These are phyloP conservation scores for Syngnathus rostellatus DNA, from an alignment of 2,797 vertebrate genomes.

Conservation along the genomic window DNA sequence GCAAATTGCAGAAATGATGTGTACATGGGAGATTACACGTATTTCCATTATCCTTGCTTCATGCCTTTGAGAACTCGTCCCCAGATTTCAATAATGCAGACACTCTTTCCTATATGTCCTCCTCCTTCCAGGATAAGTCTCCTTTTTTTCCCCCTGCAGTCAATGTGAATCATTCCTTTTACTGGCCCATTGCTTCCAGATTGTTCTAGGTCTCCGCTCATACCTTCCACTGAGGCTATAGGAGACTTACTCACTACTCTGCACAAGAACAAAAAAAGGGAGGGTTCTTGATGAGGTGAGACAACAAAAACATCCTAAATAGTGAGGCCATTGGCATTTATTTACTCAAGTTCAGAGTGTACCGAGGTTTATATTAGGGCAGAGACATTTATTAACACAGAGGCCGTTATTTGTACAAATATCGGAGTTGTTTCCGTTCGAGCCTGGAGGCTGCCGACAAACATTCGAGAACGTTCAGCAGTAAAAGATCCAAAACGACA, in stretches of 20 bases:
- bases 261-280: constrained; percentile 12
- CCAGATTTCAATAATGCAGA: constrained; percentile 24
- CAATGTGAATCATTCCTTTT: constrained; percentile 37
- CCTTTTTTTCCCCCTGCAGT: constrained; percentile 32
- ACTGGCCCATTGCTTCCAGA: constrained; percentile 43
- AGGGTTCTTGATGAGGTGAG: constrained; percentile 5
- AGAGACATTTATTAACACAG: not conserved
- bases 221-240: constrained; percentile 23
- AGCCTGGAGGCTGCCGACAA: not conserved
- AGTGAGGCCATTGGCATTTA: not conserved
- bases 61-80: constrained; percentile 15
- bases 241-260: constrained; percentile 28
- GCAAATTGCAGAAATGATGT: constrained; percentile 15
- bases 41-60: constrained; percentile 13
- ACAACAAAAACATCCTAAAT: constrained; percentile 9
- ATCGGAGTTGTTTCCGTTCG: not conserved
- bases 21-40: constrained; percentile 9
- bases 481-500: not conserved
- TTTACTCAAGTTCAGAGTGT: not conserved
- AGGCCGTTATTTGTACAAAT: not conserved
- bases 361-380: not conserved
- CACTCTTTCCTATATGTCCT: constrained; percentile 5
- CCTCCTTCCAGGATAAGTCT: constrained; percentile 22
- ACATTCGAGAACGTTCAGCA: not conserved
- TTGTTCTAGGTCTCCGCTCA: constrained; percentile 30